Evolutionary conservation across 2,113 vertebrate species (phyloP).

Genomic region (Nesoenas mayeri): DNA sequence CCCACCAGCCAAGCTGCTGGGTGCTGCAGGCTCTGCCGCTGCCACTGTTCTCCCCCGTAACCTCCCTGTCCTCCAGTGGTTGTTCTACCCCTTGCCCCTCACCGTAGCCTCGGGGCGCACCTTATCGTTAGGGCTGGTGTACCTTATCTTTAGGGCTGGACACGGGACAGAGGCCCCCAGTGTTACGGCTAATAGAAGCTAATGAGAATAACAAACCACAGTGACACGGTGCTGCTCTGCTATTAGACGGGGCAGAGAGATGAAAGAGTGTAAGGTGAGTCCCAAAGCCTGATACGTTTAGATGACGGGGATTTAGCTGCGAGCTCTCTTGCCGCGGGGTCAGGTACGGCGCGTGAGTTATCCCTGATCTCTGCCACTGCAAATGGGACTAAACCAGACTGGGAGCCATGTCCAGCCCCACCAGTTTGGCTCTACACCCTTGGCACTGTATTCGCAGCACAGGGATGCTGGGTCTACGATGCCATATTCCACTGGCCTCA

Average conservation of each 20-base stretch:
- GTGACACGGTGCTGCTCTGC: background rate
- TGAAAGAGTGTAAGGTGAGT: background rate
- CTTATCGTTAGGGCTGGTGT: background rate
- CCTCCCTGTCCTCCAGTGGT: background rate
- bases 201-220: slow-evolving; percentile 28
- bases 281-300: background rate
- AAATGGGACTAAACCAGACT: fast-evolving
- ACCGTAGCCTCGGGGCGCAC: fast-evolving
- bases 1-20: background rate
- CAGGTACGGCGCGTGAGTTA: background rate
- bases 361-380: background rate
- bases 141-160: background rate
- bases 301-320: background rate
- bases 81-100: background rate
- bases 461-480: fast-evolving
- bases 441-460: fast-evolving
- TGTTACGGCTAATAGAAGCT: background rate
- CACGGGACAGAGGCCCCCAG: background rate
- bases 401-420: background rate
- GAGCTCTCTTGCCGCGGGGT: background rate
- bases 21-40: background rate
- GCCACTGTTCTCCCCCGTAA: background rate
- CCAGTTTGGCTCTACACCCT: fast-evolving
- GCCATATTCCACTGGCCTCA: fast-evolving
- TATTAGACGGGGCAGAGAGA: background rate